phyloP scores from a whole-genome alignment of 2,888 invertebrate species.

The Maniola hyperantus region DNA sequence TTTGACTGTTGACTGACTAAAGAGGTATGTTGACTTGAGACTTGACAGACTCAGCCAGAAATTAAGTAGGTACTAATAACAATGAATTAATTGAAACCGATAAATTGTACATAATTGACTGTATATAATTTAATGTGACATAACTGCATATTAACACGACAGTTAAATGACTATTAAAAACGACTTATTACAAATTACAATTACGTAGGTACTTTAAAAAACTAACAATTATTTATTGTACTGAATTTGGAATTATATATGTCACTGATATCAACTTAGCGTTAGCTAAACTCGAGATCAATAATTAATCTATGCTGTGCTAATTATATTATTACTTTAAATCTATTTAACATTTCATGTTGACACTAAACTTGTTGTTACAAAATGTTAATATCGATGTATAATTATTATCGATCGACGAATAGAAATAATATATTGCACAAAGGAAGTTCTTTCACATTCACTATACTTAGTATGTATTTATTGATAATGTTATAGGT shows the following conservation, averaged over 20 bases:
- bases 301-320: too few relatives aligned
- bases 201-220: neutral
- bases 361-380: neutral
- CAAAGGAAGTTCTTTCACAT: neutral
- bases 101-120: neutral
- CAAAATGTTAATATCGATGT: too few relatives aligned
- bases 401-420: too few relatives aligned
- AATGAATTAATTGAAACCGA: neutral
- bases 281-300: too few relatives aligned
- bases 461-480: too few relatives aligned
- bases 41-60: conserved; percentile 19
- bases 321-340: too few relatives aligned
- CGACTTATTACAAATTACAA: neutral
- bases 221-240: conserved; percentile 12
- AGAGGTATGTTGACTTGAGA: conserved; percentile 45
- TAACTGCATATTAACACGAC: neutral
- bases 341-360: too few relatives aligned
- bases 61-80: neutral
- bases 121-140: neutral
- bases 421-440: neutral
- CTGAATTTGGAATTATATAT: neutral
- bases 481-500: too few relatives aligned
- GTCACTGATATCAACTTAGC: neutral
- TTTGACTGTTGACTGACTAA: conserved; percentile 58
- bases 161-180: conserved; percentile 12